phyloP scores from a whole-genome alignment of 2,113 vertebrate species.

The Oxyura jamaicensis region DNA sequence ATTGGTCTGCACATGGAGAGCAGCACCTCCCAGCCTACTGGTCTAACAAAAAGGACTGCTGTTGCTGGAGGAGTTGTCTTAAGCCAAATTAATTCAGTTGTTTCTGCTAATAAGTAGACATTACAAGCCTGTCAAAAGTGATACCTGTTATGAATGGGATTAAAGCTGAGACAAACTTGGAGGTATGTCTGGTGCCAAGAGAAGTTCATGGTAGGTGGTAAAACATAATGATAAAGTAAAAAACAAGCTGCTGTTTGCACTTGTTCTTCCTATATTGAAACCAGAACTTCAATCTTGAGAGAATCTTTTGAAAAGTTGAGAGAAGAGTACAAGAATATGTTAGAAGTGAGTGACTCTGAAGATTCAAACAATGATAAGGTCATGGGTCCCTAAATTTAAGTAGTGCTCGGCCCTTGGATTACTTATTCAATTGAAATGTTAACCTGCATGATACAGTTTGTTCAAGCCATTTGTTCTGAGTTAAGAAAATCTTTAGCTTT shows the following conservation, averaged over 20 bases:
- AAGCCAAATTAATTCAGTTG: neutral
- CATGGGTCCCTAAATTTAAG: neutral
- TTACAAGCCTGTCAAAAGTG: neutral
- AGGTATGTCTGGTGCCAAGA: neutral
- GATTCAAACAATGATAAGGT: neutral
- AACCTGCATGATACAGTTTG: neutral
- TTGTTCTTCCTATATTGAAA: neutral
- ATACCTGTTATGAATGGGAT: neutral
- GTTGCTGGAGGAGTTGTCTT: neutral
- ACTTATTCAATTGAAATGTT: conserved; percentile 8
- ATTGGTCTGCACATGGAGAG: neutral
- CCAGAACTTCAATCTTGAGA: neutral
- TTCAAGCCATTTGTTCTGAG: conserved; percentile 32
- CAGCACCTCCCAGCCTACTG: neutral
- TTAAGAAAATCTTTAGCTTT: conserved; percentile 45
- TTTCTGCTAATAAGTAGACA: neutral
- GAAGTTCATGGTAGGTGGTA: neutral
- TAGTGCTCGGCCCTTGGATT: neutral
- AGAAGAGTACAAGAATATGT: neutral
- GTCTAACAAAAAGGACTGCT: neutral
- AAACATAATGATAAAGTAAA: neutral
- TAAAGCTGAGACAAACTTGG: neutral
- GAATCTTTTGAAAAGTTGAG: neutral
- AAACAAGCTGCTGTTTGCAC: neutral
- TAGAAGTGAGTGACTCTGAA: neutral